Base-by-base conservation (phyloP, 2,888 invertebrate genomes). In the Hypolimnas misippus region DNA sequence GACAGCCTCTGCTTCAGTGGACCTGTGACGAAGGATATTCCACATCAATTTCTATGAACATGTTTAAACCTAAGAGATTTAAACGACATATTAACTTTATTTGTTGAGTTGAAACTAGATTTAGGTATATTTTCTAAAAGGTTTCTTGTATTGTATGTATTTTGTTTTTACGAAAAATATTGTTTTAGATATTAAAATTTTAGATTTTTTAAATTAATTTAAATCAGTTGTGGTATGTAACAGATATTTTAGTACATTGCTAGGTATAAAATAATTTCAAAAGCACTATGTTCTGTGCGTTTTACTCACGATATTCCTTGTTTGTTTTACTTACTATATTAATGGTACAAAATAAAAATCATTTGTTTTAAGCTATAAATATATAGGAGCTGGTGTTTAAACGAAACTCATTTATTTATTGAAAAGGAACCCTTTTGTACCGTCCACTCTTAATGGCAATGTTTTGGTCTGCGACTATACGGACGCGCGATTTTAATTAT, bases 401-500 rank as follows among this genome's bases (percentile, higher is more conserved):
- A 58, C 74, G 74, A 69, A 68, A 74, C 75, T 74, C 80, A 76
- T 84, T 86, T 87, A 89, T 91, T 89, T 87, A 91, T 89, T 81
- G 86, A 77, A 86, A 76, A 76, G 76, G 75, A 84, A 87, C 89
- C 91, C 89, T 86, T 87, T 89, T 85, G 82, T 82, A 76, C 77
- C 76, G 76, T 81, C 81, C 82, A 81, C 79, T 75, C 74, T 78
- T 89, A 91, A 91, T 88, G 86, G 88, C 77, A 78, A 73, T 90
- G 90, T 90, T 91, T 89, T 87, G 89, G 90, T 83, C 86, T 76
- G 76, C 75, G 76, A 74, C 75, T 78, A 78, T 80, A 81, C 74
- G 84, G 83, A 82, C 76, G 84, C 79, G 83, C 85, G 85, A 88
- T 92, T 92, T 91, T 91, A 92, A 91, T 92, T 92, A 91, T 92